Conservation (phyloP, 2,797 vertebrate genomes). For the Melopsittacus undulatus region DNA sequence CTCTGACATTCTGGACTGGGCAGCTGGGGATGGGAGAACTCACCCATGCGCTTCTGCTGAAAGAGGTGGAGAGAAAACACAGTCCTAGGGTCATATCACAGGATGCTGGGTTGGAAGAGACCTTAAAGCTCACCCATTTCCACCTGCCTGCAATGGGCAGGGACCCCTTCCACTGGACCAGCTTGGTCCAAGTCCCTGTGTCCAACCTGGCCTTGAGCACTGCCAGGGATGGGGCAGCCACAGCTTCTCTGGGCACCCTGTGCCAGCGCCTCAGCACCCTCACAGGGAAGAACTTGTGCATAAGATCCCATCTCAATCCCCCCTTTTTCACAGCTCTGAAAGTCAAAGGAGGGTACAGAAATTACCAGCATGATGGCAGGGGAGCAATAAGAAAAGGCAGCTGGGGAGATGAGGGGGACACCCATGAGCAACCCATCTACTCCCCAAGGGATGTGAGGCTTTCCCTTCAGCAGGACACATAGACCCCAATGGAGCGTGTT, state of each 20-base stretch:
- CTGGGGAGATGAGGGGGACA: neutral
- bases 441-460: neutral
- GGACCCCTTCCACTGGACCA: neutral
- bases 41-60: neutral
- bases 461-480: neutral
- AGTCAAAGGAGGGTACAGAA: neutral
- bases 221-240: neutral
- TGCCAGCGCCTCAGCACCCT: neutral
- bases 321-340: neutral
- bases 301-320: neutral
- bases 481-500: fast-evolving
- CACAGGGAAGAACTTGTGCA: neutral
- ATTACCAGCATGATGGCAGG: too few species aligned
- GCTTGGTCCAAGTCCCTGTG: neutral
- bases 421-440: neutral
- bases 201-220: neutral
- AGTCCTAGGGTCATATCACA: neutral
- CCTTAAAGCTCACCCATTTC: neutral
- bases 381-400: neutral
- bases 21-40: neutral
- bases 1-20: neutral
- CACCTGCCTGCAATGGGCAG: neutral
- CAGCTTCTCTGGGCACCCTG: neutral
- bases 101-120: neutral
- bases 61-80: neutral